Evolutionary conservation across 2,113 vertebrate species (phyloP).

Genomic region (Cromileptes altivelis): DNA sequence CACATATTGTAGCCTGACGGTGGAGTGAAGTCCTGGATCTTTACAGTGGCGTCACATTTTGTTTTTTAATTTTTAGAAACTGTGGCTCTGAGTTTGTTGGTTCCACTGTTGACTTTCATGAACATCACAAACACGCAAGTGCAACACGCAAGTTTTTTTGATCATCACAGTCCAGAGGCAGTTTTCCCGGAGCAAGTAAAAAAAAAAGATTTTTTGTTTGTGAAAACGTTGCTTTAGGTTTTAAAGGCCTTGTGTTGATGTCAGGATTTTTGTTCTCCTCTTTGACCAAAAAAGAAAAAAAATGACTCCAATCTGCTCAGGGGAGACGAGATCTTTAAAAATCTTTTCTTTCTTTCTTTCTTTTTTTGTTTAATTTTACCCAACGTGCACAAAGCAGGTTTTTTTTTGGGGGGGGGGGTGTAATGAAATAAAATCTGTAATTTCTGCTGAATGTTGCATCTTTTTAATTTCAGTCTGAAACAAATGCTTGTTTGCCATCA

Average conservation of each 20-base stretch:
- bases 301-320: neutral
- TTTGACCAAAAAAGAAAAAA: slow-evolving; percentile 30
- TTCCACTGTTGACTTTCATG: neutral
- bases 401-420: neutral
- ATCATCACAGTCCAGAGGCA: neutral
- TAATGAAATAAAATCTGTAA: neutral
- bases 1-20: neutral
- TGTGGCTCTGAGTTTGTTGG: neutral
- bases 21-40: no score
- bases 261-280: slow-evolving; percentile 20
- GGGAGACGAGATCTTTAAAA: neutral
- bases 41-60: neutral
- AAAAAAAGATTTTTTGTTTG: neutral
- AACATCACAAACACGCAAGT: neutral
- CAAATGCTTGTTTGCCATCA: no score
- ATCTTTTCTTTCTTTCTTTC: neutral
- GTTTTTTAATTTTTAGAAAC: no score
- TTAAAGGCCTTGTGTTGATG: neutral
- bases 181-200: neutral
- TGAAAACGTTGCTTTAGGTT: neutral
- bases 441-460: neutral
- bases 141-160: neutral
- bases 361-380: no score
- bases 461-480: neutral
- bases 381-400: neutral